A percentile compares a stretch with the other conserved stretches of the same genome.
Conservation (phyloP, 2,797 vertebrate genomes). For the Oreochromis grahami region DNA sequence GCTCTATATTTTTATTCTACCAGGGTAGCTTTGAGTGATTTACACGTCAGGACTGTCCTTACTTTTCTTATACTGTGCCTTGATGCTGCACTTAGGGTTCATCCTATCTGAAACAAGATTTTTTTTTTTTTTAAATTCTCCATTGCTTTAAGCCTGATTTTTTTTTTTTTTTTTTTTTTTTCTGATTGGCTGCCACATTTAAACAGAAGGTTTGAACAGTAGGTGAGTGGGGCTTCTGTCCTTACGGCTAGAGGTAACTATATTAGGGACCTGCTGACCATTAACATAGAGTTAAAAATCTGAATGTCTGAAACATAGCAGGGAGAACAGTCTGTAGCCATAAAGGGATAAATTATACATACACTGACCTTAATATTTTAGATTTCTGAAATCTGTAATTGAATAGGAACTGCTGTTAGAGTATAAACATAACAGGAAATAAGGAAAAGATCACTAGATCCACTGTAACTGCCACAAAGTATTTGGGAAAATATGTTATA, state of each 20-base stretch:
- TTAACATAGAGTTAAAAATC: neutral
- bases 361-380: neutral
- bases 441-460: neutral
- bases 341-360: neutral
- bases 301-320: neutral
- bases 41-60: neutral
- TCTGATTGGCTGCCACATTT: neutral
- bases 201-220: neutral
- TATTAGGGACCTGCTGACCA: neutral
- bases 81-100: neutral
- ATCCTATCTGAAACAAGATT: neutral
- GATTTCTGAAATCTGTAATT: neutral
- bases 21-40: neutral
- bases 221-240: neutral
- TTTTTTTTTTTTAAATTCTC: neutral
- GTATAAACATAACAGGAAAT: neutral
- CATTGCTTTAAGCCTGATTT: fast-evolving
- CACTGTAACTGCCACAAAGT: neutral
- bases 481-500: neutral
- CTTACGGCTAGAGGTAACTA: neutral
- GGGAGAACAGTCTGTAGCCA: neutral
- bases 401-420: neutral
- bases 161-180: neutral
- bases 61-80: neutral
- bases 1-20: neutral